Base-by-base conservation (phyloP, 2,888 invertebrate species). In the Agrotis puta region DNA sequence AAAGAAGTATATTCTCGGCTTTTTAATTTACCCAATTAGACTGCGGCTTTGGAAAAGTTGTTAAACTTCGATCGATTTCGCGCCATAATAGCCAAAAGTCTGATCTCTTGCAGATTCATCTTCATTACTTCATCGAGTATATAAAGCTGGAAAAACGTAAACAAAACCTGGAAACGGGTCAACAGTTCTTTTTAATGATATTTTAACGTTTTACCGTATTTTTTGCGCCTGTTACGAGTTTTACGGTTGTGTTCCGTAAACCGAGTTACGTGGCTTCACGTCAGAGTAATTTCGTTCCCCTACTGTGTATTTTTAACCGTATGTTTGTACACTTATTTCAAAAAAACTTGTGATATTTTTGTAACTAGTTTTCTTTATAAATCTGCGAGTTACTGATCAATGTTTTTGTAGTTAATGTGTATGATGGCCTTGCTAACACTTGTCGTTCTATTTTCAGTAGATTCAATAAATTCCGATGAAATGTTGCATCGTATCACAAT, bases 131-230 rank as follows among this genome's bases (percentile, higher is more conserved):
- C 70, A 76, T 43, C 64, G 47, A 65, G 85, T 84, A 74, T 57
- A 82, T 86, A 83, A 84, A 82, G 57, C 76, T 79, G 70, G 86
- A 78, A 75, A 88, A 85, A 86, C 73, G 86, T 88, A 89, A 90
- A 90, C 87, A 89, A 86, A 88, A 87, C 87, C 80, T 71, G 79
- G 48, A 88, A 87, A 80, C 88, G 80, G 91, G 91, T 90, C 90
- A 89, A 85, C 87, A 83, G 88, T 88, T 83, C 83, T 84, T 75
- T 87, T 92, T 91, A 90, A 92, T 85, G 90, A 87, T 77, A 85
- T 88, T 89, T 92, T 90, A 91, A 90, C 85, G 82, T 84, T 88
- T 79, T 54, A 71, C 79, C 71, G 84, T 84, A 85, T 86, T 87
- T 83, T 86, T 89, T 83, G 83, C 81, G 85, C 75, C 81, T 84